A percentile compares a stretch with the other conserved stretches of the same genome.
These are phyloP conservation scores for Paramisgurnus dabryanus DNA, from an alignment of 2,113 vertebrate genomes.

Conservation along the genomic window DNA sequence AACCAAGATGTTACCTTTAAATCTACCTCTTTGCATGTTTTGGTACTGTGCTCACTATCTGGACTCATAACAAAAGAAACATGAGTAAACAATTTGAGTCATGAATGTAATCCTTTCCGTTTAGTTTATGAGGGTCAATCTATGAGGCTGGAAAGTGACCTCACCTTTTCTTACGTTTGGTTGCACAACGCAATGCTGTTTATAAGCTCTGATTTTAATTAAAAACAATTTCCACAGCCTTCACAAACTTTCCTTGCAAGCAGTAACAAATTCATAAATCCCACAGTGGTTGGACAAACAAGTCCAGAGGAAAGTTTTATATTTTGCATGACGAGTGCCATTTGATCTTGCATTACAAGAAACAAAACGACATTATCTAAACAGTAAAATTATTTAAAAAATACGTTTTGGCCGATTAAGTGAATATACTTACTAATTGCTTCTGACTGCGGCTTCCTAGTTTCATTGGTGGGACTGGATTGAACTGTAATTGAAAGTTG, in stretches of 20 bases:
- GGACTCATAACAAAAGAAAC: neutral
- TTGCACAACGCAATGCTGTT: conserved; percentile 51
- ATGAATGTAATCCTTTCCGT: neutral
- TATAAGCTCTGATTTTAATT: conserved; percentile 60
- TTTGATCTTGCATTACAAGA: conserved; percentile 21
- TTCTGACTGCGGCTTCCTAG: conserved; percentile 67
- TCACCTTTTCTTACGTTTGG: neutral
- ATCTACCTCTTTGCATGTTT: neutral
- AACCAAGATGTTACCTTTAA: neutral
- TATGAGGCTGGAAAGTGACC: neutral
- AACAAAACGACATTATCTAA: neutral
- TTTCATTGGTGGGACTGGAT: conserved; percentile 71
- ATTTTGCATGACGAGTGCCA: neutral
- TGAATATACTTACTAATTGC: conserved; percentile 76
- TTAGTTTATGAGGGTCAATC: neutral
- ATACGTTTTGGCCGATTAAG: neutral
- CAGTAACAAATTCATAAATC: conserved; percentile 34
- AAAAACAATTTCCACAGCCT: conserved; percentile 53
- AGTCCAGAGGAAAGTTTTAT: conserved; percentile 50
- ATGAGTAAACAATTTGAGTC: neutral
- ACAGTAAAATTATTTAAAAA: neutral
- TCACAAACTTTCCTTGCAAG: conserved; percentile 43
- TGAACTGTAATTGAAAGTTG: conserved; percentile 74
- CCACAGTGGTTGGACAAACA: conserved; percentile 48
- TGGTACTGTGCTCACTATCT: neutral